Evolutionary conservation across 1,140 invertebrate species (phyloP).

Genomic region (Drosophila melanogaster): Release_6_plus_ISO1_MT NT_037436.4:20081001-20081500

Average conservation of each 20-base stretch:
- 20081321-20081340: slow-evolving; percentile 78
- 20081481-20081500: slow-evolving; percentile 18
- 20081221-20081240: slow-evolving; percentile 45
- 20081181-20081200: slow-evolving; percentile 67
- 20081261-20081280: no score
- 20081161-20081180: slow-evolving; percentile 33
- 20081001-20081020: slow-evolving; percentile 82
- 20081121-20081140: background rate
- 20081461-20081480: slow-evolving; percentile 51
- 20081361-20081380: slow-evolving; percentile 5
- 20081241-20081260: slow-evolving; percentile 18
- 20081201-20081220: slow-evolving; percentile 45
- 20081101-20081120: background rate
- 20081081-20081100: slow-evolving; percentile 31
- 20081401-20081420: slow-evolving; percentile 73
- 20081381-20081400: slow-evolving; percentile 40
- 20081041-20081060: slow-evolving; percentile 79
- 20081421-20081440: slow-evolving; percentile 71
- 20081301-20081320: slow-evolving; percentile 74
- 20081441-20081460: slow-evolving; percentile 70
- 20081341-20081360: slow-evolving; percentile 60
- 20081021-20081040: slow-evolving; percentile 54
- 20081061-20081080: slow-evolving; percentile 81
- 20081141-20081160: slow-evolving; percentile 6
- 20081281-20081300: slow-evolving; percentile 11